Conservation (phyloP, 2,888 invertebrate genomes). For the Melipona beecheii region DNA sequence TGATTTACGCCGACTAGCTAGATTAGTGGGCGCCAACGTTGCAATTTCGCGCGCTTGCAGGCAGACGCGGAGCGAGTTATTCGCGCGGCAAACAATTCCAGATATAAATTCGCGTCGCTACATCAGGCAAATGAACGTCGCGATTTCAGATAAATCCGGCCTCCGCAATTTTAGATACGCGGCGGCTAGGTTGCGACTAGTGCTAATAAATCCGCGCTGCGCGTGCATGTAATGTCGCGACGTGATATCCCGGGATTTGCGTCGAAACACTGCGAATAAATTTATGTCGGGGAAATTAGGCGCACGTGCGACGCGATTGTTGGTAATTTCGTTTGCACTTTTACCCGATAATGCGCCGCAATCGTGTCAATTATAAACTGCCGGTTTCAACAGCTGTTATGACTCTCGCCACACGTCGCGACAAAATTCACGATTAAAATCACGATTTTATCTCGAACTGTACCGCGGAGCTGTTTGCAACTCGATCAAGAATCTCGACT, state of each 20-base stretch:
- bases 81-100: slow-evolving; percentile 20
- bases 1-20: not conserved
- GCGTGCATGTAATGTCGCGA: slow-evolving; percentile 3
- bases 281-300: not conserved
- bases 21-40: not conserved
- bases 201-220: slow-evolving; percentile 19
- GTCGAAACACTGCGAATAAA: not conserved
- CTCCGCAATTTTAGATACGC: slow-evolving; percentile 20
- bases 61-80: slow-evolving; percentile 11
- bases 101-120: slow-evolving; percentile 31
- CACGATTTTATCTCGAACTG: too few species aligned
- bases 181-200: not conserved
- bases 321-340: not conserved
- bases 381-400: not conserved
- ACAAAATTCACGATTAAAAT: too few species aligned
- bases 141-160: slow-evolving; percentile 37
- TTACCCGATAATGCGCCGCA: not conserved
- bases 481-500: too few species aligned
- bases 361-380: not conserved
- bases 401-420: not conserved
- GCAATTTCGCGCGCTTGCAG: slow-evolving; percentile 22
- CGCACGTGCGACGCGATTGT: not conserved
- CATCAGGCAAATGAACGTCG: slow-evolving; percentile 22
- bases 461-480: too few species aligned
- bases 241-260: slow-evolving; percentile 29